phyloP scores from a whole-genome alignment of 2,113 vertebrate species.

The Hyla sarda region DNA sequence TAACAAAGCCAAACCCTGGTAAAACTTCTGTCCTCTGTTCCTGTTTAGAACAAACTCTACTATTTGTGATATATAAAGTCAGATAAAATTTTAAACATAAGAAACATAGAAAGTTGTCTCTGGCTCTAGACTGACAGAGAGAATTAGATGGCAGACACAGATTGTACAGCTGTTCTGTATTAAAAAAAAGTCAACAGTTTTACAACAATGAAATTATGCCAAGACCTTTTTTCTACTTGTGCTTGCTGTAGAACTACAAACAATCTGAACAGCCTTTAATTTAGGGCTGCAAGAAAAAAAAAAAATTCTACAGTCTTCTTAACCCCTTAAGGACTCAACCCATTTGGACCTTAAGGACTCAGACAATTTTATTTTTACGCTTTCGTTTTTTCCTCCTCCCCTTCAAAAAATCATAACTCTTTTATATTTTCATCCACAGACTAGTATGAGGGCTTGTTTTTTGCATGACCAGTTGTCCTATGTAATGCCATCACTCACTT shows the following conservation, averaged over 20 bases:
- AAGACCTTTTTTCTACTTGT: neutral
- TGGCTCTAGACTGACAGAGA: neutral
- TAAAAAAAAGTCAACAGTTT: neutral
- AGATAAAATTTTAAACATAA: neutral
- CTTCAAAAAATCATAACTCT: too few relatives aligned
- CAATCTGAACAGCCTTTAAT: neutral
- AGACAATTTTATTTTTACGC: too few relatives aligned
- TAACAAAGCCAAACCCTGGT: neutral
- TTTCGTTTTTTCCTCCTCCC: too few relatives aligned
- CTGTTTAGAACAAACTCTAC: neutral
- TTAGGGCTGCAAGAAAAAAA: neutral
- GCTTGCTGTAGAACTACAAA: neutral
- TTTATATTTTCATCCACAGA: too few relatives aligned
- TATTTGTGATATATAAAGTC: neutral
- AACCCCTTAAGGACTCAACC: too few relatives aligned
- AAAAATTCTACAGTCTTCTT: too few relatives aligned
- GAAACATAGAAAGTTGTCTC: neutral
- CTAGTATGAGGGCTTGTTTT: too few relatives aligned
- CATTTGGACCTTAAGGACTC: too few relatives aligned
- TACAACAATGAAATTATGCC: neutral
- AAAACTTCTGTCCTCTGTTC: neutral
- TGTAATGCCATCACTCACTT: too few relatives aligned
- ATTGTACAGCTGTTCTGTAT: constrained; percentile 14
- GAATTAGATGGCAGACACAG: neutral
- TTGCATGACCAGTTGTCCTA: too few relatives aligned